Evolutionary conservation across 2,113 vertebrate genomes (phyloP).

Genomic region (Rynchops niger): DNA sequence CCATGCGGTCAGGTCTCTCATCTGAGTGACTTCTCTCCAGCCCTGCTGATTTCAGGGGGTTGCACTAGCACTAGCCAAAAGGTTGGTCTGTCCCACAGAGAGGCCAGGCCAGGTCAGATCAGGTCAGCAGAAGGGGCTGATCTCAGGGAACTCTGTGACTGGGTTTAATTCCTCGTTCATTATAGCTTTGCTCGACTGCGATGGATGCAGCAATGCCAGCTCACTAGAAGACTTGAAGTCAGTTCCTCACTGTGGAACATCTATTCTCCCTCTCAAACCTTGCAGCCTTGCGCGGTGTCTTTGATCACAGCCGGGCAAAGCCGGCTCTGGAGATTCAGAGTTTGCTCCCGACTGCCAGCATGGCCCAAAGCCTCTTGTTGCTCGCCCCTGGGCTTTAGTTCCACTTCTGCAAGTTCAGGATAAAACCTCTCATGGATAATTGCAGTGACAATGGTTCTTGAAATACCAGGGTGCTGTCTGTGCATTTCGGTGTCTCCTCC

Average conservation of each 20-base stretch:
- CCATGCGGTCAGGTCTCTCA: background rate
- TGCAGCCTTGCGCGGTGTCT: background rate
- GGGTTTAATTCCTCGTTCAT: background rate
- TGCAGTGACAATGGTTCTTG: background rate
- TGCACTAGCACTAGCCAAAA: background rate
- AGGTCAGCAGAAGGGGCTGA: background rate
- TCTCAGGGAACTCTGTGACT: background rate
- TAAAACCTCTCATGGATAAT: slow-evolving; percentile 19
- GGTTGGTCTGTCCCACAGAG: background rate
- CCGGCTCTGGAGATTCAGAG: background rate
- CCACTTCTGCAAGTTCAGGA: background rate
- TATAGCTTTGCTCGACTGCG: background rate
- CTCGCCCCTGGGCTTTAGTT: background rate
- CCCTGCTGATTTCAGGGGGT: background rate
- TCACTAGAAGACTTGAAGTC: background rate
- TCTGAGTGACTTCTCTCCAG: background rate
- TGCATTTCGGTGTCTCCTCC: background rate
- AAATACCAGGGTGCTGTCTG: background rate
- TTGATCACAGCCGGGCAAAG: background rate
- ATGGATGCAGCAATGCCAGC: background rate
- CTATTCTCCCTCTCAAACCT: background rate
- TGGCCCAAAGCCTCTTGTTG: background rate
- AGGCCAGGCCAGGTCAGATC: background rate
- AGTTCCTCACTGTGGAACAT: background rate
- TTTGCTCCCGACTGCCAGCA: background rate